Evolutionary conservation across 1,140 invertebrate genomes (phyloP), one percentile per base, ranked within the genome.

Genomic region (Drosophila virilis): DNA sequence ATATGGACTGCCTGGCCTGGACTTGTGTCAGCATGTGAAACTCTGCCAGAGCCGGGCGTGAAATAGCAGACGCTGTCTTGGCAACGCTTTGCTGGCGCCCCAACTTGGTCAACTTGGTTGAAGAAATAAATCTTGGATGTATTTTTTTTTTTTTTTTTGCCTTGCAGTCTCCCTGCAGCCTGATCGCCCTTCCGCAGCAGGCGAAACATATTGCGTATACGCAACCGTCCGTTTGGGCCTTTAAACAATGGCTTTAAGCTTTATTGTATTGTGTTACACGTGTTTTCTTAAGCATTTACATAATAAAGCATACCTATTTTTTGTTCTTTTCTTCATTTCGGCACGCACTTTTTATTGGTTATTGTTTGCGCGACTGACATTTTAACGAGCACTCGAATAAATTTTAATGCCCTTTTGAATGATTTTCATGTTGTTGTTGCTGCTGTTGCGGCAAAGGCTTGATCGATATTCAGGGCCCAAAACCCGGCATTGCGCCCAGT

Each of bases 351-450:
- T 83, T 88, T 81, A 86, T 86, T 52, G 78, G 54, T 80, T 73
- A 89, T 89, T 88, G 79, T 78, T 71, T 67, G 54, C 60, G 42
- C 35, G 59, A 65, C 82, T 64, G 79, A 77, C 82, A 77, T 61
- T 88, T 86, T 86, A 86, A 86, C 83, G 83, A 86, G 72, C 79
- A 62, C 84, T 74, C 67, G 74, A 89, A 88, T 88, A 82, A 79
- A 89, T 89, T 89, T 84, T 84, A 89, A 89, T 89, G 84, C 72
- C 4, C 77, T 84, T 83, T 83, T 84, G 75, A 88, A 89, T 89
- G 77, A 84, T 84, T 89, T 78, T 65, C 76, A 77, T 61, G 64
- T 59, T 58, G 32, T 72, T 48, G 68, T 72, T 61, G 64, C 35
- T 45, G 46, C 54, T 58, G 32, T 72, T 48, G 72, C 76, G 62